phyloP scores from a whole-genome alignment of 2,113 vertebrate species.

The Herpailurus yagouaroundi region DNA sequence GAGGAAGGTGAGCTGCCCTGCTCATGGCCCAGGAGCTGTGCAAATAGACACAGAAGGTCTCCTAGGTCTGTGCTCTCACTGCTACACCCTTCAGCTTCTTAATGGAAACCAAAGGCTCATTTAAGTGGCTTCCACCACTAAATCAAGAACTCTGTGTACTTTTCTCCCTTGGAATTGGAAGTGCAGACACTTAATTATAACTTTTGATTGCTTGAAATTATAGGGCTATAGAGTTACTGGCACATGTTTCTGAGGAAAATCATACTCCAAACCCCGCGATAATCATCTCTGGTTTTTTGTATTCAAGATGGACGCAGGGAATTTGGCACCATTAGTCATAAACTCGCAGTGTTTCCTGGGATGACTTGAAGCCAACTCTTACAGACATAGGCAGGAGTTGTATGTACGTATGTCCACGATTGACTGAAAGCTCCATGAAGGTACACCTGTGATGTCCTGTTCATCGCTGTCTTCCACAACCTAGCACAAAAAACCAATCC shows the following conservation, averaged over 20 bases:
- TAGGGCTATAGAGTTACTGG: conserved; percentile 49
- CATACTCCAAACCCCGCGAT: conserved; percentile 54
- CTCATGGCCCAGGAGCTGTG: not conserved
- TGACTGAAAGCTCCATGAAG: not conserved
- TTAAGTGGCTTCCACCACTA: not conserved
- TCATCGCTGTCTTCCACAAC: not conserved
- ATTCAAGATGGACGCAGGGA: not conserved
- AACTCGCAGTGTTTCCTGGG: not conserved
- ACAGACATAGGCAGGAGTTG: rapidly evolving
- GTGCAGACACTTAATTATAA: conserved; percentile 69
- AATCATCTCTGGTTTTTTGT: not conserved
- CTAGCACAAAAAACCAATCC: not conserved
- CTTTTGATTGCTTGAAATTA: conserved; percentile 64
- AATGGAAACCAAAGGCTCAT: not conserved
- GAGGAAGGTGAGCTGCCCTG: not conserved
- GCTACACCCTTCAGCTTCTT: not conserved
- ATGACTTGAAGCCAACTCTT: not conserved
- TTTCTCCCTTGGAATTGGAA: conserved; percentile 60
- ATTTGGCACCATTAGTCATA: not conserved
- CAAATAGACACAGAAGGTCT: not conserved
- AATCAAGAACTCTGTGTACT: conserved; percentile 47
- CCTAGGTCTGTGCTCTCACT: not conserved
- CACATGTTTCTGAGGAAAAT: conserved; percentile 54
- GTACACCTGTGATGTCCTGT: not conserved
- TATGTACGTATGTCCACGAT: not conserved